Evolutionary conservation across 2,113 vertebrate genomes (phyloP).

Genomic region (Grantiella picta): DNA sequence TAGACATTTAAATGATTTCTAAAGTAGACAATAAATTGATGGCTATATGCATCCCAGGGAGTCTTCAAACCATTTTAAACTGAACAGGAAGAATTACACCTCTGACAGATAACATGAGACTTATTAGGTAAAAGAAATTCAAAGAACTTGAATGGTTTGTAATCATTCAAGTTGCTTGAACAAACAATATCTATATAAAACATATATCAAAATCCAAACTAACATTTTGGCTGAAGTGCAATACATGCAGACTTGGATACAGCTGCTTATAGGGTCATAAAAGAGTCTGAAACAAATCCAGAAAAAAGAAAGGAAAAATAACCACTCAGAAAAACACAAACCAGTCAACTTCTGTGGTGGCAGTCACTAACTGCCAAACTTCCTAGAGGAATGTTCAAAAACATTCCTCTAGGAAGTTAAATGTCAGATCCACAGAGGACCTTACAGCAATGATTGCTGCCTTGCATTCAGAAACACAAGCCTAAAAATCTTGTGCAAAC

Average conservation of each 20-base stretch:
- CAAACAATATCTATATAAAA: background rate
- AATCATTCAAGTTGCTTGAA: background rate
- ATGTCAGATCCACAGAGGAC: background rate
- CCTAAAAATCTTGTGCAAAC: background rate
- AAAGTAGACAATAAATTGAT: background rate
- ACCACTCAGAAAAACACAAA: background rate
- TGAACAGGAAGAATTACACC: background rate
- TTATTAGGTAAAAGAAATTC: background rate
- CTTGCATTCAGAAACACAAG: background rate
- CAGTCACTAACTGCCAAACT: too few relatives aligned
- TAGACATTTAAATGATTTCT: background rate
- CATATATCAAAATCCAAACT: background rate
- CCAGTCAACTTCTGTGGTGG: accelerated
- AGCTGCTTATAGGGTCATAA: background rate
- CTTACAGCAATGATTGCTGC: background rate
- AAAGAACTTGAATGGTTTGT: background rate
- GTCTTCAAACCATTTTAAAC: background rate
- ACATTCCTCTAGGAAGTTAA: background rate
- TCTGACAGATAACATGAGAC: background rate
- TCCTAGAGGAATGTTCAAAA: too few relatives aligned
- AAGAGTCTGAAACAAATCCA: background rate
- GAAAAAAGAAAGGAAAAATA: background rate
- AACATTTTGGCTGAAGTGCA: background rate
- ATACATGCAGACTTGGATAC: background rate
- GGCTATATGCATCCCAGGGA: background rate